phyloP scores from a whole-genome alignment of 2,797 vertebrate species.

The Cossypha polioptera region DNA sequence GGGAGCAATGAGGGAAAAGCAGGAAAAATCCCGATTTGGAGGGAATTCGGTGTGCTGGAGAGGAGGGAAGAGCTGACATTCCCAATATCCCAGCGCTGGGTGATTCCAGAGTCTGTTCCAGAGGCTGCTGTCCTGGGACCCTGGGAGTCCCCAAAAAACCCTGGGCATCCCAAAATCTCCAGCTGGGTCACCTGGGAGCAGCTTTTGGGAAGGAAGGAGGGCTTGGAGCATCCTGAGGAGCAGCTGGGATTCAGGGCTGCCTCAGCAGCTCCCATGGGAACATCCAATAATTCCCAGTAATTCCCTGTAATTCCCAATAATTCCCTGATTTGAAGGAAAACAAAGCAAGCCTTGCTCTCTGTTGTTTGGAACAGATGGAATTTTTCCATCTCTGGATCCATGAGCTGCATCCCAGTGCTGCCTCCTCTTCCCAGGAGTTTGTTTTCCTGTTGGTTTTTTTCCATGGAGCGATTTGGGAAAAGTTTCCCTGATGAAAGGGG shows the following conservation, averaged over 20 bases:
- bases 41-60: background rate
- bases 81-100: rapidly evolving
- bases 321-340: background rate
- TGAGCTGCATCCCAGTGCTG: rapidly evolving
- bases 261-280: rapidly evolving
- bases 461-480: background rate
- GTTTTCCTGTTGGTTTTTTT: background rate
- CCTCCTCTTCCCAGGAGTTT: background rate
- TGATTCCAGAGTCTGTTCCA: rapidly evolving
- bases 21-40: rapidly evolving
- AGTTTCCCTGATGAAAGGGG: background rate
- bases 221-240: rapidly evolving
- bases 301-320: too few species aligned
- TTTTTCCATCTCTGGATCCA: background rate
- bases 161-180: background rate
- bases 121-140: rapidly evolving
- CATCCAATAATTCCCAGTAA: background rate
- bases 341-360: background rate
- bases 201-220: background rate
- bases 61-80: background rate
- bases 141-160: rapidly evolving
- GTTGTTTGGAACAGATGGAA: background rate
- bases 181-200: rapidly evolving
- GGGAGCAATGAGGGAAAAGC: background rate
- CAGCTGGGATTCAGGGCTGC: background rate